These are phyloP conservation scores for Miniopterus natalensis DNA, from an alignment of 2,113 vertebrate genomes.

Conservation along the genomic window DNA sequence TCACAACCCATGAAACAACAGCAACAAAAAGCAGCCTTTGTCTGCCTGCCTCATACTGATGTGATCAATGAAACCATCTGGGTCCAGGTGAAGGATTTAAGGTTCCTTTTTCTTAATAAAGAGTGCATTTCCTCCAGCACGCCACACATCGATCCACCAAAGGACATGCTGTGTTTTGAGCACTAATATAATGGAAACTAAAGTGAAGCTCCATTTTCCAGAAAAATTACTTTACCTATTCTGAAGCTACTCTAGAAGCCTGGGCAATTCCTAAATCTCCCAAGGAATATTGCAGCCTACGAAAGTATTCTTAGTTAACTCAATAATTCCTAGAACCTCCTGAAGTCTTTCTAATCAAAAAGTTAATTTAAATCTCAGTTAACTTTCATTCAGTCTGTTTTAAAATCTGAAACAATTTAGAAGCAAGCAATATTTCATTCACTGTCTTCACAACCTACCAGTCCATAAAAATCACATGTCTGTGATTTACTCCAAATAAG, in stretches of 20 bases:
- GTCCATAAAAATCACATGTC: conserved; percentile 23
- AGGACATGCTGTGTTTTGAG: not conserved
- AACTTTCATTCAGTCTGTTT: conserved; percentile 53
- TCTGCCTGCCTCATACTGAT: conserved; percentile 4
- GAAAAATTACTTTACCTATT: conserved; percentile 25
- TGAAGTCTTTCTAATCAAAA: conserved; percentile 47
- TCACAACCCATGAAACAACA: conserved; percentile 72
- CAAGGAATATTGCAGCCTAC: conserved; percentile 55
- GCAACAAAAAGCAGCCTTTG: conserved; percentile 57
- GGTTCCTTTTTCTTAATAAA: conserved; percentile 8
- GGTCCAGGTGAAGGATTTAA: conserved; percentile 41
- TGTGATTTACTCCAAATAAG: conserved; percentile 50
- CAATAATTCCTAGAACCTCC: conserved; percentile 39
- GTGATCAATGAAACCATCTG: conserved; percentile 53
- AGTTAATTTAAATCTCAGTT: conserved; percentile 42
- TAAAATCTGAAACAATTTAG: conserved; percentile 51
- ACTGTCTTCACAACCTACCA: not conserved
- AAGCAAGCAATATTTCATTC: conserved; percentile 19
- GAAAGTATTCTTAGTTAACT: conserved; percentile 49
- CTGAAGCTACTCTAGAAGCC: conserved; percentile 31
- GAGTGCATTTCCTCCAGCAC: not conserved
- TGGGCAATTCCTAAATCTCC: not conserved
- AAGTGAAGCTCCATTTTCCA: not conserved
- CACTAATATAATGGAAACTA: not conserved
- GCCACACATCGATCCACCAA: not conserved